Conservation (phyloP, 1,140 invertebrate genomes). For the Pogonomyrmex barbatus region DNA sequence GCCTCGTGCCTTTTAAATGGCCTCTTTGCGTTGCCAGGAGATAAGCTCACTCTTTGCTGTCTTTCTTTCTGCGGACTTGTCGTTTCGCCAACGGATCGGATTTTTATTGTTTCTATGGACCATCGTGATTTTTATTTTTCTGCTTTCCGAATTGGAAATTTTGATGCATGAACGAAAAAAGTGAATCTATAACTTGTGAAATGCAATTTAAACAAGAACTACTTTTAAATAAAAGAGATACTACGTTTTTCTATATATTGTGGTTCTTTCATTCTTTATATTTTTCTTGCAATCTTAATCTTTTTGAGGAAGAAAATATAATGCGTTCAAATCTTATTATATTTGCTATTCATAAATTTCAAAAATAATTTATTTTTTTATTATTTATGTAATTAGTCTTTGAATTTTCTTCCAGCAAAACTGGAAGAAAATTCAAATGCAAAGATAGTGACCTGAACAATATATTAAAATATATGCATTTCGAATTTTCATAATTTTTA, state of each 20-base stretch:
- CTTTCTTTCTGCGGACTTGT: slow-evolving; percentile 1
- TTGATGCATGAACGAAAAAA: neutral
- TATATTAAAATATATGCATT: neutral
- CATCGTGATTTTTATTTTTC: neutral
- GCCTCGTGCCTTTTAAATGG: slow-evolving; percentile 45
- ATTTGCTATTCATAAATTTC: neutral
- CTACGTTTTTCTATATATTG: neutral
- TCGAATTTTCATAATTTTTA: neutral
- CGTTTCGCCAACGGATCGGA: neutral
- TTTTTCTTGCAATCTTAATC: neutral
- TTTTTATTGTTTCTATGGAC: neutral
- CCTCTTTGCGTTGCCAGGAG: slow-evolving; percentile 10
- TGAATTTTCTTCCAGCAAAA: neutral
- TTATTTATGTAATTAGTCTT: too few relatives aligned
- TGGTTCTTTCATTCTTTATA: neutral
- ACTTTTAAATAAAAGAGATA: neutral
- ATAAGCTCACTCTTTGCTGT: slow-evolving; percentile 27
- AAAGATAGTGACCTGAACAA: too few relatives aligned
- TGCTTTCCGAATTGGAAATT: neutral
- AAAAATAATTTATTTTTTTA: neutral
- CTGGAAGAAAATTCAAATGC: too few relatives aligned
- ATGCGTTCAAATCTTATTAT: neutral
- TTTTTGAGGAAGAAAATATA: neutral
- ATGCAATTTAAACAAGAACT: neutral
- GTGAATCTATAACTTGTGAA: neutral